Evolutionary conservation across 2,797 vertebrate genomes (phyloP).

Genomic region (Sphenodon punctatus): DNA sequence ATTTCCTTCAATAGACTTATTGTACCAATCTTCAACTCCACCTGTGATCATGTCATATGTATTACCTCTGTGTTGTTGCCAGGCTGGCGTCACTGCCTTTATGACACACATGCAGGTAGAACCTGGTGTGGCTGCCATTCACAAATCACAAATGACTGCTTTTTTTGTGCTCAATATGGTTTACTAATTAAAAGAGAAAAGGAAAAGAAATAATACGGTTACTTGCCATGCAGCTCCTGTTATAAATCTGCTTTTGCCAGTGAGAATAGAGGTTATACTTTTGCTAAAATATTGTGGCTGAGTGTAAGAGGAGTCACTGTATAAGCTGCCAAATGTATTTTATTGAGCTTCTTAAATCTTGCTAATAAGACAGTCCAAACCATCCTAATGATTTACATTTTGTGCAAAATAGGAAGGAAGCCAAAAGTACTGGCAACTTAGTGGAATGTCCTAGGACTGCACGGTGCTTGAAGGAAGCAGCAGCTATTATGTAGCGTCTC

Average conservation of each 20-base stretch:
- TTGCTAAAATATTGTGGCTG: constrained; percentile 14
- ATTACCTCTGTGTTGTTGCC: constrained; percentile 3
- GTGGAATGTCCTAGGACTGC: background rate
- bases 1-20: background rate
- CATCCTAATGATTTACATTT: constrained; percentile 16
- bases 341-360: constrained; percentile 38
- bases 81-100: constrained; percentile 22
- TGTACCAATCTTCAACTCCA: background rate
- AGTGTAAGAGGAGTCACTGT: constrained; percentile 11
- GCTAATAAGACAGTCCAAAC: constrained; percentile 10
- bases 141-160: constrained; percentile 33
- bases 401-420: constrained; percentile 37
- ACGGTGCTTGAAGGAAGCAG: constrained; percentile 25
- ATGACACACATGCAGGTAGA: background rate
- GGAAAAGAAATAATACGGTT: background rate
- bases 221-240: background rate
- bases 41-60: background rate
- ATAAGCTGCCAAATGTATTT: constrained; percentile 30
- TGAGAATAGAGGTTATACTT: constrained; percentile 35
- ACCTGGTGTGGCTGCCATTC: background rate
- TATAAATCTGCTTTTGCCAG: constrained; percentile 1
- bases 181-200: constrained; percentile 14
- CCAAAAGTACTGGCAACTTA: background rate
- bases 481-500: constrained; percentile 9
- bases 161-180: background rate